These are phyloP conservation scores for Aurelia sp. DNA, from an alignment of 30 jellyfish, hydroid and myxozoan species.

Conservation along the genomic window DNA sequence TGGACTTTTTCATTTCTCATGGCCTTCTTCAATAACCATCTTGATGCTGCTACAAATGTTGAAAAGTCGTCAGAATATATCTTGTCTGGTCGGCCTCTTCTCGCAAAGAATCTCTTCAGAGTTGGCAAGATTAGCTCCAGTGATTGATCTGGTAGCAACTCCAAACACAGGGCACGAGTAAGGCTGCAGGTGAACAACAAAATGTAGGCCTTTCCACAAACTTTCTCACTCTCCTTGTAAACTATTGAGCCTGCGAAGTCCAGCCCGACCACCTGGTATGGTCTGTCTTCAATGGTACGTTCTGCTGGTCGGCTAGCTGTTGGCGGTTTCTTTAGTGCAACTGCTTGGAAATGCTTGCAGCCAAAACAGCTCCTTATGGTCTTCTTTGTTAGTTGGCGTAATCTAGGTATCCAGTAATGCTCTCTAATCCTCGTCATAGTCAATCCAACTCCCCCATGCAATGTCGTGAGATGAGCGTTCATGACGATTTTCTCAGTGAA, in stretches of 20 bases:
- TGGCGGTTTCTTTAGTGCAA: constrained; percentile 52
- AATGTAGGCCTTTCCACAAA: constrained; percentile 67
- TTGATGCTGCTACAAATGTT: constrained; percentile 73
- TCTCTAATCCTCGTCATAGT: constrained; percentile 60
- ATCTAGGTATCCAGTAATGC: constrained; percentile 69
- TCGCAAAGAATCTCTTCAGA: constrained; percentile 61
- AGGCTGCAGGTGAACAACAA: constrained; percentile 81
- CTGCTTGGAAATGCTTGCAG: constrained; percentile 68
- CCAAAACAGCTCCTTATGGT: constrained; percentile 53
- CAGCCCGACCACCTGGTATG: constrained; percentile 62
- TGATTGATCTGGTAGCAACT: constrained; percentile 65
- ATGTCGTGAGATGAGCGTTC: constrained; percentile 24
- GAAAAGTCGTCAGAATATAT: constrained; percentile 69
- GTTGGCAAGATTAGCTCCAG: constrained; percentile 51
- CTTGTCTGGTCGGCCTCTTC: constrained; percentile 74
- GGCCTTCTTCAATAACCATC: constrained; percentile 58
- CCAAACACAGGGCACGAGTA: constrained; percentile 63
- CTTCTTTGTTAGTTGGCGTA: constrained; percentile 61
- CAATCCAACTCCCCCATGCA: constrained; percentile 75
- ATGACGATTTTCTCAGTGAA: constrained; percentile 52
- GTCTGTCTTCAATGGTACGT: constrained; percentile 50
- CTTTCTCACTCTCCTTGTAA: constrained; percentile 28
- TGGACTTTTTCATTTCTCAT: constrained; percentile 54
- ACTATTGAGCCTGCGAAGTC: constrained; percentile 74
- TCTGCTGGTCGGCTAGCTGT: constrained; percentile 68